Evolutionary conservation across 2,797 vertebrate species (phyloP), one percentile per base, ranked within the genome.

Genomic region (Lates japonicus): DNA sequence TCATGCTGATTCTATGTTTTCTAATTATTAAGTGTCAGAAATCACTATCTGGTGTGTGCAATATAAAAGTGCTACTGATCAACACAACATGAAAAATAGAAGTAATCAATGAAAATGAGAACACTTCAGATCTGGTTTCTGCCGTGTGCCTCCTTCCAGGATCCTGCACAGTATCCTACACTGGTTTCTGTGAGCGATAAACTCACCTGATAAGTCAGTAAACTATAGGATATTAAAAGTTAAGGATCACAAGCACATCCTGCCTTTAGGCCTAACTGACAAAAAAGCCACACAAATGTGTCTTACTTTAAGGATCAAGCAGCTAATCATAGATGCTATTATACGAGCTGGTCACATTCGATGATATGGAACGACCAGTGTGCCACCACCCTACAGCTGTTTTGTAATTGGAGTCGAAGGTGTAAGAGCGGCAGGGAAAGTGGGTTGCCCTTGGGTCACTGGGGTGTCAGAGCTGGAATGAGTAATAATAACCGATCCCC

Each of bases 341-440:
- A 72, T 54, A 52, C 25, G 46, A 81, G 77, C 74, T 59, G 80
- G 65, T 82, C 83, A 70, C 64, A 69, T 75, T 76, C 3, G 16
- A 74, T 49, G 64, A 75, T 78, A 62, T 9, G 42, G 46, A 80
- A 78, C 51, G 81, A 80, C 74, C 72, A 52, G 46, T 31, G 65
- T 67, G 64, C 57, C 71, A 71, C 78, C 70, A 81, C 74, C 59
- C 78, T 64, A 73, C 62, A 83, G 79, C 84, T 87, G 74, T 70
- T 90, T 75, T 84, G 74, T 85, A 81, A 92, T 81, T 88, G 81
- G 74, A 90, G 79, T 85, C 51, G 25, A 81, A 70, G 81, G 72
- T 66, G 46, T 83, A 41, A 74, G 57, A 70, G 75, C 74, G 74
- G 66, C 67, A 76, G 58, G 51, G 70, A 84, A 88, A 85, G 78